Conservation (phyloP, 1,140 invertebrate species). For the Brachionus angularis region DNA sequence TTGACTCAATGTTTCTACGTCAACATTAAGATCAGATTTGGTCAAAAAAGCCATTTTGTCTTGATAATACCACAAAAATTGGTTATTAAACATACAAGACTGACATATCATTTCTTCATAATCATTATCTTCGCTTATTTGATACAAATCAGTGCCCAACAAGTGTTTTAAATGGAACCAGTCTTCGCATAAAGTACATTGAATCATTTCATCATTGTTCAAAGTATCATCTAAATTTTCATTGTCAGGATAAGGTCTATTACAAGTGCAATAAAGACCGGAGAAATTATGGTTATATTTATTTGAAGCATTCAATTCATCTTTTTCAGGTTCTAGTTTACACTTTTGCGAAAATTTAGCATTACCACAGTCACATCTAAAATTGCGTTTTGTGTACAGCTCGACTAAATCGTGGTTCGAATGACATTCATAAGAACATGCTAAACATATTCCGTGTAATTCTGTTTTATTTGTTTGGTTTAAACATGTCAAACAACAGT, state of each 20-base stretch:
- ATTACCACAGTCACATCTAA: slow-evolving; percentile 95
- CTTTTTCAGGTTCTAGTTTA: slow-evolving; percentile 46
- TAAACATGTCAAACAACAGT: slow-evolving; percentile 83
- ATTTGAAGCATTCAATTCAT: slow-evolving; percentile 50
- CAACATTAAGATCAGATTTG: not conserved
- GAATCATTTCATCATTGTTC: slow-evolving; percentile 84
- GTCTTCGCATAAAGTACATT: slow-evolving; percentile 93
- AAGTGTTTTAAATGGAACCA: slow-evolving; percentile 73
- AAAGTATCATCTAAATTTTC: slow-evolving; percentile 63
- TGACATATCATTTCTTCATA: slow-evolving; percentile 71
- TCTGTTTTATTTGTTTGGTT: slow-evolving; percentile 61
- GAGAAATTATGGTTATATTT: slow-evolving; percentile 70
- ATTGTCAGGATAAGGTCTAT: slow-evolving; percentile 88
- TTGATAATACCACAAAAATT: slow-evolving; percentile 72
- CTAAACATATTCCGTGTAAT: slow-evolving; percentile 67
- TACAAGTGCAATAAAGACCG: slow-evolving; percentile 85
- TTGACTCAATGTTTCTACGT: slow-evolving; percentile 23
- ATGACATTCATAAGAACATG: slow-evolving; percentile 89
- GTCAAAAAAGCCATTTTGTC: slow-evolving; percentile 45
- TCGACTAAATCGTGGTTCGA: slow-evolving; percentile 91
- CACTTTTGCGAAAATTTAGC: slow-evolving; percentile 66
- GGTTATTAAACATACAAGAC: slow-evolving; percentile 67
- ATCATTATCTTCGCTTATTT: slow-evolving; percentile 59
- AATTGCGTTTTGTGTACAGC: slow-evolving; percentile 91
- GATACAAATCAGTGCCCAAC: slow-evolving; percentile 52